Evolutionary conservation across 2,113 vertebrate species (phyloP), one percentile per base, ranked within the genome.

Genomic region (Pseudopipra pipra): DNA sequence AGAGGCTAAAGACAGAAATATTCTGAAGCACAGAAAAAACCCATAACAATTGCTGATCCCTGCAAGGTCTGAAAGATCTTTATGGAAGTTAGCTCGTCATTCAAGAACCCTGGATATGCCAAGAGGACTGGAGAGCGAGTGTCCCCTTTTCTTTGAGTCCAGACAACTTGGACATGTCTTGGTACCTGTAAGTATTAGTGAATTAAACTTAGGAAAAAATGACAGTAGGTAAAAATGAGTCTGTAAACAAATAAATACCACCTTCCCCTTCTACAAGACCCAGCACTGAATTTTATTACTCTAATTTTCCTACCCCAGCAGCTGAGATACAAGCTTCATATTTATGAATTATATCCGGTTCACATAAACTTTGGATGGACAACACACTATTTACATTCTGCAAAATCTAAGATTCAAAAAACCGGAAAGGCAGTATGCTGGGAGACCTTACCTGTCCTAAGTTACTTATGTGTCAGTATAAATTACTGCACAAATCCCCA

Each of bases 61-160:
- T 46, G 16, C 44, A 46, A 85, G 21, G 23, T 18, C 39, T 51
- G 46, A 66, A 63, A 78, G 31, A 85, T 22, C 22, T 78, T 31
- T 27, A 28, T 22, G 73, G 83, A 93, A 90, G 46, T 9, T 13
- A 59, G 37, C 4, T 95, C 6, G 51, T 39, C 23, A 21, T 25
- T 73, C 24, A 27, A 51, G 30, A 92, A n/a, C 9, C 30, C 41
- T 30, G 39, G 3, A 37, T 22, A 88, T 0, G 2, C 1, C 0
- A 73, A 77, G 31, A 77, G 3, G 3, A 73, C 39, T 49, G 27
- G 16, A 25, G 8, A 35, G 14, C 9, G 25, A 82, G 10, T 2
- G 30, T 68, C 33, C 22, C 22, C 61, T 74, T 20, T 63, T 30
- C 58, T n/a, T 9, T 76, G 30, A 56, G 52, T 46, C 35, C 44